Evolutionary conservation across 2,113 vertebrate genomes (phyloP), one percentile per base, ranked within the genome.

Genomic region (Centropristis striata): DNA sequence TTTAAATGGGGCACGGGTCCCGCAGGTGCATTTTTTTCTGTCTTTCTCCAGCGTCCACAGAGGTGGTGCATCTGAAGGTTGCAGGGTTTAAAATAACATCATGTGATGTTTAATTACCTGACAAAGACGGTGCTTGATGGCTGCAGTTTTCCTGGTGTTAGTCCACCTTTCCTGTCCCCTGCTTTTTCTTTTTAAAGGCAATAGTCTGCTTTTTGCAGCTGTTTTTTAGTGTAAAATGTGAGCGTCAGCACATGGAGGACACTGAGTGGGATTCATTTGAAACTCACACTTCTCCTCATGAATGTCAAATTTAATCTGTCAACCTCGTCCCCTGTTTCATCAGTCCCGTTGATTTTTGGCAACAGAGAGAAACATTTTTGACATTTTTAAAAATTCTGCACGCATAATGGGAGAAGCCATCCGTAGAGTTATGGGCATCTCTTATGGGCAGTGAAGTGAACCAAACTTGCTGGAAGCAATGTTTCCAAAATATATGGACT

Each of bases 51-150:
- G 21, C 20, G 12, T 74, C 25, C 16, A 23, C 23, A 44, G 67
- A 66, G 11, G 28, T 6, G 20, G 14, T 2, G 0, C 25, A 50
- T 59, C 16, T 50, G 32, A 79, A 68, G 71, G 28, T 51, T 41
- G 71, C 65, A 23, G 60, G 32, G 53, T 51, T 74, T 71, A 68
- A 78, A 75, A 78, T 63, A 71, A 72, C 14, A n/a, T 46, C 42
- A 47, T 11, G 27, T 59, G 46, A n/a, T 27, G 18, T 16, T 78
- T 71, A 74, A 70, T 74, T 67, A 66, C 11, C 65, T 60, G 75
- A 27, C 23, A 18, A 10, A 47, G 55, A 64, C 47, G 15, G 77
- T 21, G 23, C 12, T 50, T 1, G 36, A 32, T 5, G 3, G 7
- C 28, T 25, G 15, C 12, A 32, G 25, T 50, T 47, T 23, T 12